A percentile compares a stretch with the other conserved stretches of the same genome.
Conservation (phyloP, 1,140 invertebrate species). For the Heterodera carotae region DNA sequence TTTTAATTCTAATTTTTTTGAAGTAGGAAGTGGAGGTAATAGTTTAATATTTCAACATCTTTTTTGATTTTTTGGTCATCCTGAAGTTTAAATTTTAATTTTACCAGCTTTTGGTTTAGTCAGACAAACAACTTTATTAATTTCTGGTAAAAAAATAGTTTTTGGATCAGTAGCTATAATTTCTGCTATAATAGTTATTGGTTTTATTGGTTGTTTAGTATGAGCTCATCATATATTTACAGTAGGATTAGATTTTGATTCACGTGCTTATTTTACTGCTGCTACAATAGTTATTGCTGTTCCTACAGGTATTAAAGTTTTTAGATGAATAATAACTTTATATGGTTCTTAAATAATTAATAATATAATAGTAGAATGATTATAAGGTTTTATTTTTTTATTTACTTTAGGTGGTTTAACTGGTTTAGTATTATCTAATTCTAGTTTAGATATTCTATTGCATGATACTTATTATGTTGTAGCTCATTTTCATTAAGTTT, state of each 20-base stretch:
- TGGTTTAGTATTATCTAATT: conserved; percentile 74
- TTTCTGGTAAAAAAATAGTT: conserved; percentile 52
- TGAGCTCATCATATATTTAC: conserved; percentile 69
- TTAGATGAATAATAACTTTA: conserved; percentile 67
- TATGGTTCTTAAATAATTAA: no score
- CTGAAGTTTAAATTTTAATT: conserved; percentile 77
- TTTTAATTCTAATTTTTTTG: conserved; percentile 75
- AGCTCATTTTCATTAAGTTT: conserved; percentile 75
- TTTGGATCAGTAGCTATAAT: conserved; percentile 58
- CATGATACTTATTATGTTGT: conserved; percentile 79
- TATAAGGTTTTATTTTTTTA: conserved; percentile 76
- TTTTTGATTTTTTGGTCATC: conserved; percentile 80
- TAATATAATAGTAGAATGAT: conserved; percentile 71
- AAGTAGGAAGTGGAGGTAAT: conserved; percentile 73
- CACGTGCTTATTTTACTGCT: conserved; percentile 75
- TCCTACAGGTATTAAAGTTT: conserved; percentile 73
- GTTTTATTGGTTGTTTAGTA: conserved; percentile 66
- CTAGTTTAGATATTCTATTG: conserved; percentile 74
- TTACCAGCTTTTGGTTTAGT: conserved; percentile 68
- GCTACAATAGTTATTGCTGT: conserved; percentile 75
- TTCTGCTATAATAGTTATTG: conserved; percentile 67
- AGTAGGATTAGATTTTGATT: conserved; percentile 76
- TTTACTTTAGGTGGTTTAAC: conserved; percentile 68
- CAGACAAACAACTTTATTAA: conserved; percentile 42
- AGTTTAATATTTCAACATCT: conserved; percentile 77